Evolutionary conservation across 2,797 vertebrate genomes (phyloP).

Genomic region (Cichlasoma orientale): DNA sequence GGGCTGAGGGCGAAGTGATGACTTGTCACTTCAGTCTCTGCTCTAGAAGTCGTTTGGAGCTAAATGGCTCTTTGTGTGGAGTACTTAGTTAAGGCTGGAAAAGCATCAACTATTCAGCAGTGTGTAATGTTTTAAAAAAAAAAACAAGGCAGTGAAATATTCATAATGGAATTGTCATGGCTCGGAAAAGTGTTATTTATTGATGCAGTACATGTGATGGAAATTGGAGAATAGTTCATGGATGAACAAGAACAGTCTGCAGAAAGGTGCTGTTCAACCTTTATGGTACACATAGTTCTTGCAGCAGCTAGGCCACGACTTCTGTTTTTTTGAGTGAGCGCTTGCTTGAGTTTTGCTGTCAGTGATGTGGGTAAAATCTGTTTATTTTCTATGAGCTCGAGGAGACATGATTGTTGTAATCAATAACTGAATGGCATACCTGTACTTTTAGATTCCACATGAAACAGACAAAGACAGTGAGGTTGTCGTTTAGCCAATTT

Average conservation of each 20-base stretch:
- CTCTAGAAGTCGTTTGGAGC: constrained; percentile 34
- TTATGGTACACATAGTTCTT: neutral
- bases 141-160: constrained; percentile 71
- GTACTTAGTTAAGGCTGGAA: constrained; percentile 23
- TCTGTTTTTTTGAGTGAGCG: neutral
- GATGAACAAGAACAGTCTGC: constrained; percentile 37
- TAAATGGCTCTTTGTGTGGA: constrained; percentile 38
- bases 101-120: constrained; percentile 67
- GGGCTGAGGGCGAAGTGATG: constrained; percentile 18
- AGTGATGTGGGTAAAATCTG: neutral
- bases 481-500: neutral
- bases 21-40: constrained; percentile 37
- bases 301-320: neutral
- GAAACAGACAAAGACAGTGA: neutral
- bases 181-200: constrained; percentile 68
- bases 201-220: constrained; percentile 57
- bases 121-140: constrained; percentile 57
- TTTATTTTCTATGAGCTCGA: too few relatives aligned
- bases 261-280: neutral
- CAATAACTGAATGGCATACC: neutral
- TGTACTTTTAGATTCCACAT: neutral
- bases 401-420: neutral
- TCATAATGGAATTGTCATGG: constrained; percentile 64
- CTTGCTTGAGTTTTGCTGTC: neutral
- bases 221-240: constrained; percentile 38